Evolutionary conservation across 2,113 vertebrate species (phyloP).

Genomic region (Nerophis lumbriciformis): DNA sequence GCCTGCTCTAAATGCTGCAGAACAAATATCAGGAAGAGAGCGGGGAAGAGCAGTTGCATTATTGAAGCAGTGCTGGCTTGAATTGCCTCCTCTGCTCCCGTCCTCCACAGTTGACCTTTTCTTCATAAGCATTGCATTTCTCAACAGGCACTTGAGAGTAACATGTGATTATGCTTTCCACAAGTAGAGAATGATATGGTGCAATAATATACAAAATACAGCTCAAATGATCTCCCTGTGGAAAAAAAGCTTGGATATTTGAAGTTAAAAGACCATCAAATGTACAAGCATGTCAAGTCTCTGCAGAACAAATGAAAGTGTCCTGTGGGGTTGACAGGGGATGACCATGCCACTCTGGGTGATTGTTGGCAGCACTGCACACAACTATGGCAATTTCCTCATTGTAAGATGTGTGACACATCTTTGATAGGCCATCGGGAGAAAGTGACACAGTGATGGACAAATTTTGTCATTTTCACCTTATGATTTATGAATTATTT

Average conservation of each 20-base stretch:
- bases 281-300: background rate
- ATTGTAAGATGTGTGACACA: conserved; percentile 15
- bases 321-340: conserved; percentile 16
- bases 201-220: conserved; percentile 10
- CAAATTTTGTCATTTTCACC: conserved; percentile 5
- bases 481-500: no score
- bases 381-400: conserved; percentile 19
- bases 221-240: background rate
- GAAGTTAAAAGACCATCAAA: conserved; percentile 9
- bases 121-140: conserved; percentile 10
- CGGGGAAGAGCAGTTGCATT: conserved; percentile 25
- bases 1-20: conserved; percentile 37
- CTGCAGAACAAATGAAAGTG: conserved; percentile 8
- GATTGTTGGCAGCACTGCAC: conserved; percentile 15
- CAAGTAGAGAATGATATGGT: background rate
- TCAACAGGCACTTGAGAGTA: background rate
- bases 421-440: conserved; percentile 7
- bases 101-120: conserved; percentile 16
- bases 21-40: conserved; percentile 26
- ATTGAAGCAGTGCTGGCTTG: conserved; percentile 26
- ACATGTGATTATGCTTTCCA: background rate
- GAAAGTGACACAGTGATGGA: background rate
- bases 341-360: conserved; percentile 1
- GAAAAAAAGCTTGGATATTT: background rate
- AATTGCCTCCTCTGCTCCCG: conserved; percentile 1